phyloP scores from a whole-genome alignment of 2,888 invertebrate species.

The Lordiphosa andalusiaca region DNA sequence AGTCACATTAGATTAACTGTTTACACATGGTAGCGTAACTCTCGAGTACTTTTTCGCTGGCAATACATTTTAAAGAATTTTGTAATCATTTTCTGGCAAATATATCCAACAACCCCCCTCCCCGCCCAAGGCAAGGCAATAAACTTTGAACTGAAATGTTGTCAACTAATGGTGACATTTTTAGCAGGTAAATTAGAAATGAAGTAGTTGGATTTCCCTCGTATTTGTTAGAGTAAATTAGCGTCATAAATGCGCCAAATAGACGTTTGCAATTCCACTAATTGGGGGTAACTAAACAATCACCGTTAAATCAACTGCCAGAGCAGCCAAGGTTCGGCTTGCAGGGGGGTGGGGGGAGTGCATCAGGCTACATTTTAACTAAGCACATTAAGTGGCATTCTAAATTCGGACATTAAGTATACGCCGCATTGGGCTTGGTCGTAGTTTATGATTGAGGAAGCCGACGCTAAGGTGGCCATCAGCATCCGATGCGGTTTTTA shows the following conservation, averaged over 20 bases:
- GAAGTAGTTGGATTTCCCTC: conserved; percentile 5
- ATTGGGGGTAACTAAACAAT: conserved; percentile 11
- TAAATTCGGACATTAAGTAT: conserved; percentile 17
- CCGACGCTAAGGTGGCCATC: conserved; percentile 23
- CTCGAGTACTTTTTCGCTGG: neutral
- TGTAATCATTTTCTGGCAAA: conserved; percentile 8
- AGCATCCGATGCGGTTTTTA: conserved; percentile 23
- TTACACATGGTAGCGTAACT: neutral
- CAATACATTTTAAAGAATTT: neutral
- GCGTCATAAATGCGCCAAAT: neutral
- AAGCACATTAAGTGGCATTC: conserved; percentile 1
- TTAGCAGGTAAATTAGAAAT: conserved; percentile 39
- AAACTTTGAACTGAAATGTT: conserved; percentile 14
- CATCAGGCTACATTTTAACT: neutral
- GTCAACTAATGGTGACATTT: conserved; percentile 19
- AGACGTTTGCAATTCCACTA: conserved; percentile 3
- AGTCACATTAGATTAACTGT: conserved; percentile 7
- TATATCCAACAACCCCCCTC: no score
- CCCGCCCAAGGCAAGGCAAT: neutral
- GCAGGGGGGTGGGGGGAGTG: neutral
- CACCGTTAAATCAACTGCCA: conserved; percentile 2
- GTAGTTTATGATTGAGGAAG: conserved; percentile 39
- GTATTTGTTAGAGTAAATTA: conserved; percentile 1
- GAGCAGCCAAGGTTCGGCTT: neutral
- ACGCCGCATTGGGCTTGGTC: conserved; percentile 24